phyloP scores from a whole-genome alignment of 1,140 invertebrate species.

The Drosophila persimilis region DNA sequence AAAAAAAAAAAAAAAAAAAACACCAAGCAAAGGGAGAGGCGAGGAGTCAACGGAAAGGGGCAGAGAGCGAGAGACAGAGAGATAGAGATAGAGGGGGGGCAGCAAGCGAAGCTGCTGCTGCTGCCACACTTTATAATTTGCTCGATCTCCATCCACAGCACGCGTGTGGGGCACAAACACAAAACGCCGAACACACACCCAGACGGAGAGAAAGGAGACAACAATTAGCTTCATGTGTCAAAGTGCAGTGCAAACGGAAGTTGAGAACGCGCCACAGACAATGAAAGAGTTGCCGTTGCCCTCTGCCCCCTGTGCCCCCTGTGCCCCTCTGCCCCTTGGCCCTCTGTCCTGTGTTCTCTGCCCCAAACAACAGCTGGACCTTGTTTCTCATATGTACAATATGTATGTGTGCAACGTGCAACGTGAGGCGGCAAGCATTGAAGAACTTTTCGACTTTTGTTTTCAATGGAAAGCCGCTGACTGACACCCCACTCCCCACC shows the following conservation, averaged over 20 bases:
- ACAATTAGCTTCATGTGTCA: conserved; percentile 78
- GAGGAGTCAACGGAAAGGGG: background rate
- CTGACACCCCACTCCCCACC: too few relatives aligned
- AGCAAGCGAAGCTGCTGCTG: conserved; percentile 21
- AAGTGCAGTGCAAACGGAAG: conserved; percentile 69
- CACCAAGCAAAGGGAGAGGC: background rate
- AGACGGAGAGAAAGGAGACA: conserved; percentile 1
- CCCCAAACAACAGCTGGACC: conserved; percentile 19
- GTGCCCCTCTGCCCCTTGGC: background rate
- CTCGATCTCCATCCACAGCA: conserved; percentile 47
- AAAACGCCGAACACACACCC: conserved; percentile 6
- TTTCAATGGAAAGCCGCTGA: conserved; percentile 40
- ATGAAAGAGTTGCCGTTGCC: conserved; percentile 30
- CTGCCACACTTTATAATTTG: conserved; percentile 75
- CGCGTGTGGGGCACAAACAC: conserved; percentile 40
- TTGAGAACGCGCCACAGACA: conserved; percentile 64
- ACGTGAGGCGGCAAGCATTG: conserved; percentile 73
- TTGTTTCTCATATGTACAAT: too few relatives aligned
- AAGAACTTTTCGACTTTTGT: conserved; percentile 70
- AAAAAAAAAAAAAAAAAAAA: background rate
- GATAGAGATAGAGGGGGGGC: background rate
- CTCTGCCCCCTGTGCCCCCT: background rate
- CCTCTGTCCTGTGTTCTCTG: background rate
- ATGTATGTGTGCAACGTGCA: conserved; percentile 28
- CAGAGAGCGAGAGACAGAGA: background rate